Evolutionary conservation across 2,888 invertebrate genomes (phyloP).

Genomic region (Eutolmus rufibarbis): DNA sequence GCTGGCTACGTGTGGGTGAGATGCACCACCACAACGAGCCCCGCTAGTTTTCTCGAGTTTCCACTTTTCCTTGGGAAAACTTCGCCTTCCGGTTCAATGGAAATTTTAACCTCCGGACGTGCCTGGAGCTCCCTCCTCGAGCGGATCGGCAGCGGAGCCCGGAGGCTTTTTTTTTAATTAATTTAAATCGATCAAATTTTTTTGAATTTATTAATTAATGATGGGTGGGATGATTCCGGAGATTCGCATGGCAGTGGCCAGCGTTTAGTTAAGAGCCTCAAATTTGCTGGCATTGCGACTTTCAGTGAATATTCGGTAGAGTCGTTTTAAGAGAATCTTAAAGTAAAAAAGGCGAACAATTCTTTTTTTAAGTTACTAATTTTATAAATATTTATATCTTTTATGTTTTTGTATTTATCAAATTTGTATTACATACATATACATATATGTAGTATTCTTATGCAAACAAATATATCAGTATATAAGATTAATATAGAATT

Average conservation of each 20-base stretch:
- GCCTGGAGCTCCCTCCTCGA: not conserved
- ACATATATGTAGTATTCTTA: too few species aligned
- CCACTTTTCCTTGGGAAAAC: not conserved
- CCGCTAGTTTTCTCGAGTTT: not conserved
- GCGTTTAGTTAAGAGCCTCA: not conserved
- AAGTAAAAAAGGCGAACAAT: not conserved
- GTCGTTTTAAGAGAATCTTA: not conserved
- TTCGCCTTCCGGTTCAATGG: conserved; percentile 14
- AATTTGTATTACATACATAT: not conserved
- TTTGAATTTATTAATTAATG: conserved; percentile 27
- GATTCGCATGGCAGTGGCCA: not conserved
- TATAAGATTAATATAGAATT: too few species aligned
- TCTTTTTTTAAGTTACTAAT: not conserved
- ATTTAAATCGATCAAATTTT: conserved; percentile 47
- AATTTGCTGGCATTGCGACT: not conserved
- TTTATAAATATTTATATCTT: not conserved
- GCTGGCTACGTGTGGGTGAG: not conserved
- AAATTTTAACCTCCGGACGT: conserved; percentile 8
- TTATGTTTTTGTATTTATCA: not conserved
- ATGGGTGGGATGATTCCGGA: not conserved
- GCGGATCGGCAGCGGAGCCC: not conserved
- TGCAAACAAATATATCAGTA: too few species aligned
- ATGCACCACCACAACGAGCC: not conserved
- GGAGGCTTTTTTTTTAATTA: conserved; percentile 39
- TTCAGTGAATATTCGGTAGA: not conserved